phyloP scores from a whole-genome alignment of 2,888 invertebrate genomes.

The Hydroisotoma schaefferi region DNA sequence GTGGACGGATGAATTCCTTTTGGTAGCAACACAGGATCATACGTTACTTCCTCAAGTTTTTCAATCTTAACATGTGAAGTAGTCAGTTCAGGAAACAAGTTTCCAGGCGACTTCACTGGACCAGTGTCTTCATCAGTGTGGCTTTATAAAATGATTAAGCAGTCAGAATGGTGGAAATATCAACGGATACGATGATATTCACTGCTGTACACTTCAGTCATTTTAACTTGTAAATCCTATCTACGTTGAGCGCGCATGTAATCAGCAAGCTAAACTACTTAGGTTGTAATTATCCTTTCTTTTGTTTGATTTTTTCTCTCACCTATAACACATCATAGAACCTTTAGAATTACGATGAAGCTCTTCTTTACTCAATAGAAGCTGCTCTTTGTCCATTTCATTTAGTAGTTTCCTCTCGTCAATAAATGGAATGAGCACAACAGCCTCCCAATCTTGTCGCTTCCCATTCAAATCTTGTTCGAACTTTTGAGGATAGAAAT shows the following conservation, averaged over 20 bases:
- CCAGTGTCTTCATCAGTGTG: slow-evolving; percentile 38
- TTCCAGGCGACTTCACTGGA: slow-evolving; percentile 39
- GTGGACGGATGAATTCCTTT: slow-evolving; percentile 70
- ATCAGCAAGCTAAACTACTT: too few species aligned
- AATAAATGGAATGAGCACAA: slow-evolving; percentile 89
- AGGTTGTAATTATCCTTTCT: too few species aligned
- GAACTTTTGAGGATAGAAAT: slow-evolving; percentile 88
- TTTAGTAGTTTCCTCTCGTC: slow-evolving; percentile 71
- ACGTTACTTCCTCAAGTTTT: slow-evolving; percentile 59
- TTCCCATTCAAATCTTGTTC: slow-evolving; percentile 95
- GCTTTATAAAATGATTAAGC: slow-evolving; percentile 17
- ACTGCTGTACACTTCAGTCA: not conserved
- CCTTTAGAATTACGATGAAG: slow-evolving; percentile 74
- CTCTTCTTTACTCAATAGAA: slow-evolving; percentile 67
- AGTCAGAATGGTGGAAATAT: not conserved
- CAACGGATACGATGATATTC: not conserved
- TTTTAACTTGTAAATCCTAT: too few species aligned
- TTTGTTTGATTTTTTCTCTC: too few species aligned
- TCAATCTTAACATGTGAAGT: slow-evolving; percentile 57
- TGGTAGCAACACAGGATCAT: slow-evolving; percentile 60
- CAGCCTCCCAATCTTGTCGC: slow-evolving; percentile 92
- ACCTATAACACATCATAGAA: slow-evolving; percentile 77
- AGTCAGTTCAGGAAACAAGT: slow-evolving; percentile 61
- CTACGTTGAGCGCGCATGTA: too few species aligned
- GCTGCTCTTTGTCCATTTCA: slow-evolving; percentile 70